Evolutionary conservation across 2,888 invertebrate species (phyloP), one percentile per base, ranked within the genome.

Genomic region (Neoscelio sp.): DNA sequence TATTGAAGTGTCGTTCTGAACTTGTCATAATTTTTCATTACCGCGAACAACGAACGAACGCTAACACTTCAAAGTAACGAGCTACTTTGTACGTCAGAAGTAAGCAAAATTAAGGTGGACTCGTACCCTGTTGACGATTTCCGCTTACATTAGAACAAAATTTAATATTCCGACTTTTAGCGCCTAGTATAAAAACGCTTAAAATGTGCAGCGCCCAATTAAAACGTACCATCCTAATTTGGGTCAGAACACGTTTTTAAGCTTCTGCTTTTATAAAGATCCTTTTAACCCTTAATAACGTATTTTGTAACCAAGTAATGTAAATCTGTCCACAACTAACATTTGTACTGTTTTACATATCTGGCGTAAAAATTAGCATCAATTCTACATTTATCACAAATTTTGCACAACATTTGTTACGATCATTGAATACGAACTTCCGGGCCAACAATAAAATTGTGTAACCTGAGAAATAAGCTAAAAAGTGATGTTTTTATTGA

Each of bases 391-490:
- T 60, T 10, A 60, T 62, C 4, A 13, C 15, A 62, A 62, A 17
- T 44, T 44, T 35, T 12, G 40, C 62, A 58, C 17, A 52, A 52
- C 17, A 17, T 28, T 54, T 38, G 54, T 54, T 56, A 68, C 23
- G 28, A 38, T 48, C 28, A 56, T 26, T 73, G 35, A 46, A 40
- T 33, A 48, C 28, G 26, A 54, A 48, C 23, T 30, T 48, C 40
- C 15, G 68, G 15, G n/a, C 6, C 26, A 26, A 26, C 30, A 35
- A 30, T 65, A n/a, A 52, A 70, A 50, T 65, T 35, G 67, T 52
- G 71, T 74, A 58, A 64, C 68, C 56, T 64, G 18, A 58, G 38
- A 64, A 74, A 54, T 48, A 64, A 60, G 64, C 67, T 20, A 33
- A 71, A 5, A 26, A 38, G 50, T 74, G 64, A 73, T 64, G 42